Evolutionary conservation across 1,140 invertebrate species (phyloP), one percentile per base, ranked within the genome.

Genomic region (Cepaea nemoralis): DNA sequence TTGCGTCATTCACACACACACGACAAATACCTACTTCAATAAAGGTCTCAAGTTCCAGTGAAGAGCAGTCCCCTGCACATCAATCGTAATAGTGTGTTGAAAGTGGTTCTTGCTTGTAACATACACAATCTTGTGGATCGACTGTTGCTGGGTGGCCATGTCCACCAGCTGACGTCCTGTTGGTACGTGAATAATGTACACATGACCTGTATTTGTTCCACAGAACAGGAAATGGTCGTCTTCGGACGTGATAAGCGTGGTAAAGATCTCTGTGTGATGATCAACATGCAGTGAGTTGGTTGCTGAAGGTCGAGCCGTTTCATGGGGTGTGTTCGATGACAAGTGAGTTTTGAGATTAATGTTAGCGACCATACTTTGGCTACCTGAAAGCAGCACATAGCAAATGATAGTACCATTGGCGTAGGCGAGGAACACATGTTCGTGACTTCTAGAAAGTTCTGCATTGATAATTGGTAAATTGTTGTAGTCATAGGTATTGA

Each of bases 161-260:
- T 70, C 69, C n/a, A 80, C 79, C 33, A 85, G 45, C 33, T 71
- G 70, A n/a, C 59, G 67, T 2, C 81, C 77, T 1, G 84, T 83
- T 31, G 84, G 84, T 35, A 85, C 76, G 67, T 85, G 82, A 40
- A 83, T 33, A 19, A 85, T 69, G 48, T 77, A 73, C 22, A 83
- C 77, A n/a, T 70, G 75, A 1, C 84, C 84, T 3, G 33, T 39
- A 1, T 50, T 69, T 22, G 82, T 80, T 27, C 80, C 84, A 19
- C 63, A 80, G 0, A 83, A 50, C 2, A 85, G 77, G 42, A 83
- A 85, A 37, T 85, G 84, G 74, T 85, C 84, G 42, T 85, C 84
- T 69, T 85, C 84, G 19, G 82, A 80, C 19, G 83, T 83, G 8
- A 82, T 45, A 39, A 85, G 33, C 12, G 69, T 39, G 2, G 81